A percentile compares a stretch with the other conserved stretches of the same genome.
Conservation (phyloP, 2,113 vertebrate genomes). For the Python bivittatus region DNA sequence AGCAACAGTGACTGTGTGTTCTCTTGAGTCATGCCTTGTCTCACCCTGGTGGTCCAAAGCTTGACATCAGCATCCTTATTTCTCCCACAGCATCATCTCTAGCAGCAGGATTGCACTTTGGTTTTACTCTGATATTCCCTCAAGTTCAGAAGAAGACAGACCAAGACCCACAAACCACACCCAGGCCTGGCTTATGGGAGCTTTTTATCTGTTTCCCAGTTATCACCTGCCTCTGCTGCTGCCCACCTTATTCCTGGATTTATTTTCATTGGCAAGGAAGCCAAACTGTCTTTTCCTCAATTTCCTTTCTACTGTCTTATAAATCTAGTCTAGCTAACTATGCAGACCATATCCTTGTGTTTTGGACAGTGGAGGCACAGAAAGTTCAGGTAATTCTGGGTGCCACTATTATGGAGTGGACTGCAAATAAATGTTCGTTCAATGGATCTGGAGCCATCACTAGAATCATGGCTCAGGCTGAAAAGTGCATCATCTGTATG, state of each 20-base stretch:
- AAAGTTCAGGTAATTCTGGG: neutral
- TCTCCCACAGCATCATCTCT: neutral
- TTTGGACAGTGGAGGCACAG: neutral
- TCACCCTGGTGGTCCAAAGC: neutral
- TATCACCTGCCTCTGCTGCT: no score
- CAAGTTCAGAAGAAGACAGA: neutral
- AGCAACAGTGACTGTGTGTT: neutral
- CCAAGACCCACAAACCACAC: neutral
- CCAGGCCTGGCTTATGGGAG: neutral
- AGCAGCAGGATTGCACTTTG: neutral
- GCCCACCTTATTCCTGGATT: neutral
- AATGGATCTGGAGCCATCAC: neutral
- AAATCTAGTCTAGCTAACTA: neutral
- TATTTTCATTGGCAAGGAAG: neutral
- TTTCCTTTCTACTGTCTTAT: neutral
- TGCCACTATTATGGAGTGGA: neutral
- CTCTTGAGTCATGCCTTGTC: constrained; percentile 4
- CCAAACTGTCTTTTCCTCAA: neutral
- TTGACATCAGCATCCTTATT: neutral
- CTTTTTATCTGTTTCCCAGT: neutral
- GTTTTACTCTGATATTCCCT: neutral
- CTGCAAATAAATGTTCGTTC: neutral
- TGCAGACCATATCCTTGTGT: neutral
- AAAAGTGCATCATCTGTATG: neutral
- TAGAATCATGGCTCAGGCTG: neutral